Evolutionary conservation across 1,140 invertebrate species (phyloP).

Genomic region (Scaptomyza hsui): DNA sequence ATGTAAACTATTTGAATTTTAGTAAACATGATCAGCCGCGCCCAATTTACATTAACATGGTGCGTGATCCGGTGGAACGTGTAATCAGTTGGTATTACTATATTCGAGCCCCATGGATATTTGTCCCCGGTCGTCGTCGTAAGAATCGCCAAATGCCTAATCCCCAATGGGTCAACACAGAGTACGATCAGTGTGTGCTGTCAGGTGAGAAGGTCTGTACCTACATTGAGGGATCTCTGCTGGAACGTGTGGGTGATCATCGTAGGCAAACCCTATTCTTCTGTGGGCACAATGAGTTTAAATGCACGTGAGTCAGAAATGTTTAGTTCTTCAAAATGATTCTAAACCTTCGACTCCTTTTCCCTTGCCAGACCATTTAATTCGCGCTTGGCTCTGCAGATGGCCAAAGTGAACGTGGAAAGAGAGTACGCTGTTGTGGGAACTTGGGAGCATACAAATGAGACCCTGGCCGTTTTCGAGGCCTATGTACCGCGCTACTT

Average conservation of each 20-base stretch:
- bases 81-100: conserved; percentile 95
- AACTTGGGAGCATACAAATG: conserved; percentile 93
- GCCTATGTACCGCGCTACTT: conserved; percentile 93
- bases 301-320: conserved; percentile 75
- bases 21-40: conserved; percentile 89
- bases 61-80: conserved; percentile 94
- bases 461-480: conserved; percentile 92
- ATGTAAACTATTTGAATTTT: conserved; percentile 85
- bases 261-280: conserved; percentile 90
- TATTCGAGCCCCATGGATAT: conserved; percentile 90
- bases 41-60: conserved; percentile 95
- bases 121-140: conserved; percentile 69
- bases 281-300: conserved; percentile 90
- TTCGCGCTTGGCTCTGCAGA: conserved; percentile 90
- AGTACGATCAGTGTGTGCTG: conserved; percentile 93
- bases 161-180: conserved; percentile 91
- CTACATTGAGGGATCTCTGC: conserved; percentile 91
- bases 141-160: conserved; percentile 92
- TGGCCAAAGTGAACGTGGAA: conserved; percentile 92
- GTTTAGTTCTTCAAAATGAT: background rate
- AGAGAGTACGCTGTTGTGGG: conserved; percentile 94
- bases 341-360: background rate
- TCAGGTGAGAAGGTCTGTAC: conserved; percentile 91
- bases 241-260: conserved; percentile 93
- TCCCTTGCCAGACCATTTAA: conserved; percentile 89